These are phyloP conservation scores for Martes flavigula DNA, from an alignment of 2,797 vertebrate genomes.

Conservation along the genomic window DNA sequence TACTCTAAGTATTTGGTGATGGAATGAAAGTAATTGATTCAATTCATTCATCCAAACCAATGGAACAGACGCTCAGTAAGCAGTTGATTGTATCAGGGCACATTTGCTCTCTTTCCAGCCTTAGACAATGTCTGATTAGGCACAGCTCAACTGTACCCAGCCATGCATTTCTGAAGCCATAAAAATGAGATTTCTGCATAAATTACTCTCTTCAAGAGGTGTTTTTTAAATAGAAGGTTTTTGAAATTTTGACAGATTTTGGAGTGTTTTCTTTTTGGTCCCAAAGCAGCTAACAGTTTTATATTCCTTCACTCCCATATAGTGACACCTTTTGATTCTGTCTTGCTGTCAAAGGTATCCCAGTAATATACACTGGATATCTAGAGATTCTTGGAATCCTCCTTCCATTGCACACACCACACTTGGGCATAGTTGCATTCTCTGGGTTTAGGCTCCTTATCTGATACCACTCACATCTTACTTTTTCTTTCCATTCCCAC, in stretches of 20 bases:
- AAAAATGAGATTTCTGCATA: background rate
- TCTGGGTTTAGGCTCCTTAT: background rate
- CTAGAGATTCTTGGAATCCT: background rate
- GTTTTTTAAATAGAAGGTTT: background rate
- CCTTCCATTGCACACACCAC: background rate
- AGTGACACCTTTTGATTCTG: background rate
- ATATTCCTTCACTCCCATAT: background rate
- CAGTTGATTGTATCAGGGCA: background rate
- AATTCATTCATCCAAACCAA: constrained; percentile 31
- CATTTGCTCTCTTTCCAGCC: constrained; percentile 10
- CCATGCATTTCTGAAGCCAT: background rate
- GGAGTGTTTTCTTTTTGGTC: background rate
- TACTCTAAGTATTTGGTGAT: background rate
- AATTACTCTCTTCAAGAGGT: background rate
- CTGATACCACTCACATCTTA: background rate
- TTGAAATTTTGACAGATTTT: background rate
- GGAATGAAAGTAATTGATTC: constrained; percentile 51
- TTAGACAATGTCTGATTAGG: constrained; percentile 36
- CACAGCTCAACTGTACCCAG: background rate
- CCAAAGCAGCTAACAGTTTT: background rate
- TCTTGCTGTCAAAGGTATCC: background rate
- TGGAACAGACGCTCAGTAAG: constrained; percentile 13
- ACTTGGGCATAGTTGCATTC: background rate
- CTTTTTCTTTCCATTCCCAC: background rate
- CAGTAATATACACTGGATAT: background rate